Evolutionary conservation across 1,140 invertebrate genomes (phyloP).

Genomic region (Holcopasites calliopsidis): DNA sequence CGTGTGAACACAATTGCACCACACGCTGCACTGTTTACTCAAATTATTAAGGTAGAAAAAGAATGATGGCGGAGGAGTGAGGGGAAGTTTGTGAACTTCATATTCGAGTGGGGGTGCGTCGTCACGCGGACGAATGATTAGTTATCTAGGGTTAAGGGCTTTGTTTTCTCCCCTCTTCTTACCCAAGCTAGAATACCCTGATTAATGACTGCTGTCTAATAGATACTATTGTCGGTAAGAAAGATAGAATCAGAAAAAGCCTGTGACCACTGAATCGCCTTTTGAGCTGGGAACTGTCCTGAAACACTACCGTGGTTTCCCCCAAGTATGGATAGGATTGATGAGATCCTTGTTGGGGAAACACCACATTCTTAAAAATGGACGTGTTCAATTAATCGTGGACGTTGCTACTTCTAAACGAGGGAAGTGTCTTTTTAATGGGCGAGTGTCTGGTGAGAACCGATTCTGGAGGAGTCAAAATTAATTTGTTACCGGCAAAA

Average conservation of each 20-base stretch:
- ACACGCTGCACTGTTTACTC: too few species aligned
- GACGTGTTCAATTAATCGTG: constrained; percentile 33
- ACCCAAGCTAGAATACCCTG: not conserved
- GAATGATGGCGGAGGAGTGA: too few species aligned
- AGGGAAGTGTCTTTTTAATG: constrained; percentile 55
- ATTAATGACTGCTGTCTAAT: constrained; percentile 46
- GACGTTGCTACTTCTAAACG: not conserved
- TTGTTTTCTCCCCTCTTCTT: not conserved
- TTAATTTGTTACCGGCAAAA: too few species aligned
- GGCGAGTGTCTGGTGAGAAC: constrained; percentile 24
- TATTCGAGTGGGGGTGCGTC: too few species aligned
- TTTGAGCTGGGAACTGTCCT: constrained; percentile 33
- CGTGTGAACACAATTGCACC: too few species aligned
- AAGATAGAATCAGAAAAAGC: constrained; percentile 39
- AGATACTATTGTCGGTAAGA: constrained; percentile 25
- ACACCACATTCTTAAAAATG: constrained; percentile 26
- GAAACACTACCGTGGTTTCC: constrained; percentile 36
- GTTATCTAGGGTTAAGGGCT: too few species aligned
- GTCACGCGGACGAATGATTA: too few species aligned
- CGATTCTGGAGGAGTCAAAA: constrained; percentile 13
- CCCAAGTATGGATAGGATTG: constrained; percentile 45
- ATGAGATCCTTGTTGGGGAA: constrained; percentile 57
- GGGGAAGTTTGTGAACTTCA: too few species aligned
- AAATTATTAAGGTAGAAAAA: too few species aligned
- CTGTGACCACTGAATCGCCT: constrained; percentile 58